Percentiles rank a stretch among this genome's conserved stretches.
Evolutionary conservation across 1,140 invertebrate species (phyloP).

Genomic region (Brachionus sp.): DNA sequence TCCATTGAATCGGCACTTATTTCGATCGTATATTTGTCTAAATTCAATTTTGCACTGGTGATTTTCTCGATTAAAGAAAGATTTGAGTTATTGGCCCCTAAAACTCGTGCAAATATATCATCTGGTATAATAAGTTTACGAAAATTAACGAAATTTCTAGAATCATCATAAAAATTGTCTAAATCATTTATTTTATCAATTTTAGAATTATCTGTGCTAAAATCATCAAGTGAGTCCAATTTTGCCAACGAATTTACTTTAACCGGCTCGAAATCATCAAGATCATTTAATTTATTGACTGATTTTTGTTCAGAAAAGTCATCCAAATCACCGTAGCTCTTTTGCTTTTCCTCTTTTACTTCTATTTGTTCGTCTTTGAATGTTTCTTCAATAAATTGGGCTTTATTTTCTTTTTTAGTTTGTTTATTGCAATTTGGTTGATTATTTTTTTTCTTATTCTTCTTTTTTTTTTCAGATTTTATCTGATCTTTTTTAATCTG

Average conservation of each 20-base stretch:
- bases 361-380: background rate
- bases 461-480: background rate
- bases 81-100: background rate
- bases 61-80: background rate
- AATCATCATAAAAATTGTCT: background rate
- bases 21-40: background rate
- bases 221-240: slow-evolving; percentile 20
- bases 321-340: background rate
- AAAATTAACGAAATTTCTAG: background rate
- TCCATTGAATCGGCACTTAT: background rate
- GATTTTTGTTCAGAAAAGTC: background rate
- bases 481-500: background rate
- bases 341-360: background rate
- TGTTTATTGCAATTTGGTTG: background rate
- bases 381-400: background rate
- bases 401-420: background rate
- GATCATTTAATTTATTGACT: background rate
- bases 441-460: background rate
- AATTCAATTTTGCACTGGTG: background rate
- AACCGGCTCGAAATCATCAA: background rate
- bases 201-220: background rate
- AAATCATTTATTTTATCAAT: background rate
- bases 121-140: background rate
- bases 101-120: background rate
- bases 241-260: background rate